Evolutionary conservation across 1,140 invertebrate species (phyloP).

Genomic region (Amyelois transitella): DNA sequence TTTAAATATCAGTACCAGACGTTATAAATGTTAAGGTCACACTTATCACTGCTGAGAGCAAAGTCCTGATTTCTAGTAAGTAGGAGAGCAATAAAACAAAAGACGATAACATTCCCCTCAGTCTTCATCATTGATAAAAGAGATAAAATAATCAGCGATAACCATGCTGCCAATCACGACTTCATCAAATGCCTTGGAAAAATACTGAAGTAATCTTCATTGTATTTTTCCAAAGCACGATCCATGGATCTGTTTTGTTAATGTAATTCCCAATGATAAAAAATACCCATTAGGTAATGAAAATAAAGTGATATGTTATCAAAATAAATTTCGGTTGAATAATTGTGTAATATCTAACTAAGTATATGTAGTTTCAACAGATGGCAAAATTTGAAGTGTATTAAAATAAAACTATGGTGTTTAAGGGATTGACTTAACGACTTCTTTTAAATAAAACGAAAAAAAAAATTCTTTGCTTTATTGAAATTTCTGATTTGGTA

Average conservation of each 20-base stretch:
- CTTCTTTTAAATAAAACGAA: too few species aligned
- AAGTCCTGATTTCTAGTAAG: not conserved
- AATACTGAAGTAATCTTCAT: conserved; percentile 1
- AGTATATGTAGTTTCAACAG: too few species aligned
- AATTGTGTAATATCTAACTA: too few species aligned
- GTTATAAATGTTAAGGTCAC: not conserved
- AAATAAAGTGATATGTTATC: too few species aligned
- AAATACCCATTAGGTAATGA: not conserved
- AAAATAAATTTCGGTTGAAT: too few species aligned
- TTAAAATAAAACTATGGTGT: too few species aligned
- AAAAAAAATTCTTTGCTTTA: too few species aligned
- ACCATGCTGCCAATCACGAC: conserved; percentile 6
- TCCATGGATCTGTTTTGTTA: not conserved
- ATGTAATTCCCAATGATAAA: not conserved
- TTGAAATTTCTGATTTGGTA: too few species aligned
- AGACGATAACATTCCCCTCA: not conserved
- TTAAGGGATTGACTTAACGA: too few species aligned
- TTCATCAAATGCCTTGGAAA: conserved; percentile 4
- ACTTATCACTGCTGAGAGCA: not conserved
- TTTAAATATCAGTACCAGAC: not conserved
- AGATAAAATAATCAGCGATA: not conserved
- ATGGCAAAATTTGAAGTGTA: too few species aligned
- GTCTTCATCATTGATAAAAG: not conserved
- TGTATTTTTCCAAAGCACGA: too few species aligned
- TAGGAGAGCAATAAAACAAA: not conserved